A percentile compares a stretch with the other conserved stretches of the same genome.
These are phyloP conservation scores for Ceratitis capitata DNA, from an alignment of 1,140 invertebrate genomes.

Conservation along the genomic window DNA sequence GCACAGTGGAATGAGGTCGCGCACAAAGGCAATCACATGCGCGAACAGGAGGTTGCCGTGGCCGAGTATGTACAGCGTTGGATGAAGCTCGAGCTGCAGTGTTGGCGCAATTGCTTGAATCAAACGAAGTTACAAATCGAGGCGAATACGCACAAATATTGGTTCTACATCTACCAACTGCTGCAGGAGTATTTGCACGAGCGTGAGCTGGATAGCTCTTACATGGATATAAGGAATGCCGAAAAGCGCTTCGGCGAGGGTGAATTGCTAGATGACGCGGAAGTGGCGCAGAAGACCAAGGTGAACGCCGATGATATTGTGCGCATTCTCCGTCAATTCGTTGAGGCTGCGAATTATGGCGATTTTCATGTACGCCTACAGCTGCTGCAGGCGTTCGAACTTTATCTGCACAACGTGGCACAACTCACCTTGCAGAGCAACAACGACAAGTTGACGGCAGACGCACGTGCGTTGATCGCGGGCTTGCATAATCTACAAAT, in stretches of 20 bases:
- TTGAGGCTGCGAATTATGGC: constrained; percentile 84
- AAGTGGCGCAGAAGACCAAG: constrained; percentile 43
- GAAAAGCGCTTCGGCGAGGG: constrained; percentile 53
- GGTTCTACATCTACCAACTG: constrained; percentile 87
- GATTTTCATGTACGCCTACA: constrained; percentile 85
- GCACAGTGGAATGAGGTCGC: constrained; percentile 94
- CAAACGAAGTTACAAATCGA: constrained; percentile 72
- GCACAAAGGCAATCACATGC: constrained; percentile 84
- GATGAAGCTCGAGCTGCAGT: constrained; percentile 89
- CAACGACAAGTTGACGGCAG: background rate
- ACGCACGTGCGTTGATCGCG: constrained; percentile 66
- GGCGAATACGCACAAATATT: constrained; percentile 80
- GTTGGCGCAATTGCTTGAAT: constrained; percentile 84
- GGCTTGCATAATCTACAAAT: constrained; percentile 87
- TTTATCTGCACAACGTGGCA: constrained; percentile 50
- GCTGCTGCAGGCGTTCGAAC: constrained; percentile 69
- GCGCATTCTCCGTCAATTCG: constrained; percentile 78
- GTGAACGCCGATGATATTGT: constrained; percentile 58
- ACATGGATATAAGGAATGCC: constrained; percentile 49
- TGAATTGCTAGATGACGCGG: constrained; percentile 48
- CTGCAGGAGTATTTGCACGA: constrained; percentile 67
- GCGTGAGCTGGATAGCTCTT: constrained; percentile 49
- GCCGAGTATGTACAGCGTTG: constrained; percentile 87
- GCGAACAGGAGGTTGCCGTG: constrained; percentile 74
- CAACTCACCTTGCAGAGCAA: background rate